phyloP scores from a whole-genome alignment of 2,888 invertebrate genomes.

The Macrophya annulata region DNA sequence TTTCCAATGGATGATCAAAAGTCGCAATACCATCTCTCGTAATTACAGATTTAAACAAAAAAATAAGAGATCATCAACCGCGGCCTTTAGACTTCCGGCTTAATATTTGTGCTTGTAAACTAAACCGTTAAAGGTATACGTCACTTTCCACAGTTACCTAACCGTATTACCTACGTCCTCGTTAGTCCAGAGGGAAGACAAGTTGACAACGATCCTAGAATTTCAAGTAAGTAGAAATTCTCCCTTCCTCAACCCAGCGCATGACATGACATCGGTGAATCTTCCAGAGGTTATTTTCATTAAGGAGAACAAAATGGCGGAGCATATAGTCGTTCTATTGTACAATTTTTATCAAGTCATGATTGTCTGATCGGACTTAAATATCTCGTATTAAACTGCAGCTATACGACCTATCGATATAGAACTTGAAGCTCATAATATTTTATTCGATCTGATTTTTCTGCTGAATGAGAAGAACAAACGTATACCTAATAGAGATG shows the following conservation, averaged over 20 bases:
- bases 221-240: constrained; percentile 43
- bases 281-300: constrained; percentile 2
- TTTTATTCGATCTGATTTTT: background rate
- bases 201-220: constrained; percentile 54
- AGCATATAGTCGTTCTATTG: background rate
- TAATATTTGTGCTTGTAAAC: constrained; percentile 35
- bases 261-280: constrained; percentile 29
- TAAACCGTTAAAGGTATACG: constrained; percentile 25
- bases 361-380: background rate
- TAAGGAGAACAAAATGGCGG: background rate
- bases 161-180: constrained; percentile 33
- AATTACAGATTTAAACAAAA: background rate
- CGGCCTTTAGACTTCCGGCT: background rate
- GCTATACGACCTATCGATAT: background rate
- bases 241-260: background rate
- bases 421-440: background rate
- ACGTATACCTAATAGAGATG: too few species aligned
- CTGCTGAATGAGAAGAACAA: too few species aligned
- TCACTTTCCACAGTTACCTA: constrained; percentile 45
- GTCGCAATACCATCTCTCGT: background rate
- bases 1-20: background rate
- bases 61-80: background rate
- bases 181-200: constrained; percentile 42
- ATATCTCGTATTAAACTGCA: background rate
- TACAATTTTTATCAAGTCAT: background rate